Evolutionary conservation across 2,797 vertebrate genomes (phyloP), one percentile per base, ranked within the genome.

Genomic region (Percopsis omiscomaycus): DNA sequence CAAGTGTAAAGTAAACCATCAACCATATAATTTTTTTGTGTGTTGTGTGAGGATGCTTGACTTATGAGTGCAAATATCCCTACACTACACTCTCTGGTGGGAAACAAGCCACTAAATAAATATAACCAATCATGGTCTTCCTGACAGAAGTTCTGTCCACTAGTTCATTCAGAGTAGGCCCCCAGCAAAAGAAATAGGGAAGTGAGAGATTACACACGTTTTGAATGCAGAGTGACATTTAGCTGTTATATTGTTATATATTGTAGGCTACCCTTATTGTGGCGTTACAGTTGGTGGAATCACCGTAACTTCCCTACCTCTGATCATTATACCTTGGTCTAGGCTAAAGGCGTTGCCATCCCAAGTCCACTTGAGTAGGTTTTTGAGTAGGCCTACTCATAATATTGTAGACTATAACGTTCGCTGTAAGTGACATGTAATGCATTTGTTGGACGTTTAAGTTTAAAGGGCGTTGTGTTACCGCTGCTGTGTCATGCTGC

Each of bases 101-200:
- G 88, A 92, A 90, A 89, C 87, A 84, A 91, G 85, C 84, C 84
- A 71, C 85, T 90, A 89, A 92, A 92, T 87, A 91, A 92, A 91
- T 84, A 90, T 62, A 71, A 86, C 80, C 80, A 78, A 87, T 86
- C 69, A 55, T 67, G 65, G 77, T 74, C 85, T 89, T 90, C 87
- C 83, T 83, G 84, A 87, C 89, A 86, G 81, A 68, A 88, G 83
- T 80, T 88, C 85, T 42, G 80, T 89, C 81, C 83, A 87, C 78
- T 85, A 82, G 77, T 90, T 84, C 62, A 75, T 76, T 75, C 82
- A 71, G 74, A 29, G 58, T 69, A 53, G 22, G 27, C 45, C 14
- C 64, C 71, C 69, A 64, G 63, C 55, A 47, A 59, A 47, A 47
- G 71, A 64, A 77, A 84, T 15, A 59, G 59, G 75, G 78, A 86